Percentiles rank a stretch among this genome's conserved stretches.
Evolutionary conservation across 2,888 invertebrate genomes (phyloP).

Genomic region (Tethea ocularis): DNA sequence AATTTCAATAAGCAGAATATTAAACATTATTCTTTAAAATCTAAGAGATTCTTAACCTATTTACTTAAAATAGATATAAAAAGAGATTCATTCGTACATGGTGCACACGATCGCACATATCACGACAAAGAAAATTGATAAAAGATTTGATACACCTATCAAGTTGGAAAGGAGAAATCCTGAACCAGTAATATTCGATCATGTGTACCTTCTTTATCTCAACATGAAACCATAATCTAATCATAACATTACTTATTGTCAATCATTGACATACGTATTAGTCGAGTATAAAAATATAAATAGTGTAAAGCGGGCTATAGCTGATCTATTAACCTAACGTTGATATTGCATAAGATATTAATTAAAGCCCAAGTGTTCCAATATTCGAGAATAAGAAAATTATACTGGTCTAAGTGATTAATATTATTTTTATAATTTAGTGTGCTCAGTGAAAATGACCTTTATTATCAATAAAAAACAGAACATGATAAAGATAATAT

Average conservation of each 20-base stretch:
- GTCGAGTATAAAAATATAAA: slow-evolving; percentile 28
- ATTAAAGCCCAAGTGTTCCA: background rate
- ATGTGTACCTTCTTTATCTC: background rate
- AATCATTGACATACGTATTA: slow-evolving; percentile 44
- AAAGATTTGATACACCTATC: no score
- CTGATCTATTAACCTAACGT: background rate
- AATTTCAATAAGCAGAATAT: slow-evolving; percentile 32
- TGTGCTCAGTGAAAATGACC: background rate
- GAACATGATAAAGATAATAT: background rate
- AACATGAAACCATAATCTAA: slow-evolving; percentile 31
- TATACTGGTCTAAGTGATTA: background rate
- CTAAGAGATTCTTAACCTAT: slow-evolving; percentile 47
- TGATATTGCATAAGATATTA: background rate
- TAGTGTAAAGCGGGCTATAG: slow-evolving; percentile 10
- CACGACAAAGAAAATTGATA: background rate
- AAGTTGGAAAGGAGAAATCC: background rate
- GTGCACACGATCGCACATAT: background rate
- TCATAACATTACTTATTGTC: slow-evolving; percentile 59
- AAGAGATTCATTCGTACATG: slow-evolving; percentile 13
- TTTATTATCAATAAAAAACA: background rate
- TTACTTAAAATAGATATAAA: slow-evolving; percentile 28
- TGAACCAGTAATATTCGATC: background rate
- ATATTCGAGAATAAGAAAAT: background rate
- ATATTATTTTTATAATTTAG: background rate
- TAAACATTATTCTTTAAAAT: slow-evolving; percentile 32